Evolutionary conservation across 2,888 invertebrate species (phyloP).

Genomic region (Campoplex nolae): DNA sequence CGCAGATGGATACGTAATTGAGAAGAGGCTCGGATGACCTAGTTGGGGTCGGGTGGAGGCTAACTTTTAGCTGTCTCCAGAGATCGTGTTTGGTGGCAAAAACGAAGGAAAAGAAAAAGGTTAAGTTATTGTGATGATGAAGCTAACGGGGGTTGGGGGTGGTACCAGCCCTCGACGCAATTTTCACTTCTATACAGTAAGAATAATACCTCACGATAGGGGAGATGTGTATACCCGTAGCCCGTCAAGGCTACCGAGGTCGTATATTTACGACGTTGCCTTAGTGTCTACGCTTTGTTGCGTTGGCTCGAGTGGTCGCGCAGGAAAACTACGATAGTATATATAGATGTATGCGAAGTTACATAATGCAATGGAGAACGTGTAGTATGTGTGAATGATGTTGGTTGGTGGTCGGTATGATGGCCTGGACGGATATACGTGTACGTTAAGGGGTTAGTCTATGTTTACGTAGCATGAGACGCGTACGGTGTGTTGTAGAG

Average conservation of each 20-base stretch:
- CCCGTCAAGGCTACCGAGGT: conserved; percentile 36
- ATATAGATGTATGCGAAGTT: conserved; percentile 34
- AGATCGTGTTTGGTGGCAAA: conserved; percentile 34
- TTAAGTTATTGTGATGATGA: not conserved
- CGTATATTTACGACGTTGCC: conserved; percentile 57
- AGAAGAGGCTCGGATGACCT: conserved; percentile 11
- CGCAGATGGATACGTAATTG: conserved; percentile 27
- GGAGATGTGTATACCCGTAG: conserved; percentile 28
- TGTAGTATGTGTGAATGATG: conserved; percentile 55
- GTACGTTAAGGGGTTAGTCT: conserved; percentile 15
- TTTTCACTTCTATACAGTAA: conserved; percentile 43
- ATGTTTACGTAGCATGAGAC: conserved; percentile 49
- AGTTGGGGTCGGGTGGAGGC: not conserved
- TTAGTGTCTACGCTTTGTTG: conserved; percentile 31
- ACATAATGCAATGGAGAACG: conserved; percentile 59
- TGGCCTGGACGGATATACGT: conserved; percentile 29
- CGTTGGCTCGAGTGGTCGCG: conserved; percentile 34
- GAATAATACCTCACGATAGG: conserved; percentile 59
- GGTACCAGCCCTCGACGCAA: conserved; percentile 45
- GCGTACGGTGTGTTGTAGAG: conserved; percentile 29
- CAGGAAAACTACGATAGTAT: conserved; percentile 39
- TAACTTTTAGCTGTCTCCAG: conserved; percentile 19
- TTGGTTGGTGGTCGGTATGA: conserved; percentile 31
- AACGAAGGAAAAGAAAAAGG: not conserved
- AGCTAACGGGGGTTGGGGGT: not conserved